Conservation (phyloP, 2,888 invertebrate species). For the Luperina testacea region DNA sequence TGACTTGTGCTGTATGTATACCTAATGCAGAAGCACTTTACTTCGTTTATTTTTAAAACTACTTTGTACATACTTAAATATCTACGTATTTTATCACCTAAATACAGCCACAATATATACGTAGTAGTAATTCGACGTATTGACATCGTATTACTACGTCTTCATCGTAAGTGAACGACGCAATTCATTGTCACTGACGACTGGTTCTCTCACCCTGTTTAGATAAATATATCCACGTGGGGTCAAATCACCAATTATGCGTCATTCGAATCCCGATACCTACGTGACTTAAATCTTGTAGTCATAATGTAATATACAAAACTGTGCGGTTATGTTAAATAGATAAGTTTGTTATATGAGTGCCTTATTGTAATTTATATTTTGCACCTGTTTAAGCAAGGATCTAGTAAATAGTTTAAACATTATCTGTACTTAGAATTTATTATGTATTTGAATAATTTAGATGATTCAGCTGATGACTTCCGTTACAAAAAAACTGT, state of each 20-base stretch:
- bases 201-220: constrained; percentile 19
- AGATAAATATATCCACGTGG: constrained; percentile 38
- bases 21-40: background rate
- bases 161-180: background rate
- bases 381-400: constrained; percentile 39
- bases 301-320: background rate
- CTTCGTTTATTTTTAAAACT: background rate
- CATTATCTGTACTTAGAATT: constrained; percentile 12
- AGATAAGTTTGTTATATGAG: background rate
- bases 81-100: background rate
- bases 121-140: background rate
- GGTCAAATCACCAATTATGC: constrained; percentile 55
- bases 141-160: background rate
- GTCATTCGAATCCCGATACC: constrained; percentile 47
- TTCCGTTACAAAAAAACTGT: background rate
- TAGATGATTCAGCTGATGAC: constrained; percentile 11
- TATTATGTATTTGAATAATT: background rate
- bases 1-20: background rate
- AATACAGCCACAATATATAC: background rate
- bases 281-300: constrained; percentile 67
- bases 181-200: constrained; percentile 6
- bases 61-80: background rate
- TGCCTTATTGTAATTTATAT: constrained; percentile 34
- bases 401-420: constrained; percentile 11
- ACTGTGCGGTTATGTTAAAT: constrained; percentile 27